phyloP scores from a whole-genome alignment of 2,888 invertebrate genomes.

The Glaucopsyche alexis region DNA sequence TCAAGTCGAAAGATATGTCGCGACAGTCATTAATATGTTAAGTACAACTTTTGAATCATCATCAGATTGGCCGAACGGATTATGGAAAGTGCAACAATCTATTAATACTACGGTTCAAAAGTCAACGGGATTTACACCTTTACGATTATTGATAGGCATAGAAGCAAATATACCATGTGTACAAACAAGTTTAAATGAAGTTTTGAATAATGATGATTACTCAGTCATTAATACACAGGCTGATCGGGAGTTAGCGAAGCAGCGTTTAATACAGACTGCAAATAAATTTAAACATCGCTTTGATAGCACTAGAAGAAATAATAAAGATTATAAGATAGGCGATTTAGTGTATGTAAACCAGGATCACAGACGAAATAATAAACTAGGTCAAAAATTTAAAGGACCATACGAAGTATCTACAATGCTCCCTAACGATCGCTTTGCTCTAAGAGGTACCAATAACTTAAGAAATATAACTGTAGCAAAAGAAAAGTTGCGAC shows the following conservation, averaged over 20 bases:
- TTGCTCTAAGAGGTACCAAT: background rate
- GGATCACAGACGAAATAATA: constrained; percentile 31
- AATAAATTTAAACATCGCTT: constrained; percentile 26
- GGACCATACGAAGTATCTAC: constrained; percentile 32
- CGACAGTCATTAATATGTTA: constrained; percentile 37
- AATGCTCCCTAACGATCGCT: background rate
- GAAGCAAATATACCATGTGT: constrained; percentile 37
- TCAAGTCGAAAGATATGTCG: constrained; percentile 36
- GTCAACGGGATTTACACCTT: constrained; percentile 41
- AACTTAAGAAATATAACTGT: too few relatives aligned
- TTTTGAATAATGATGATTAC: constrained; percentile 1
- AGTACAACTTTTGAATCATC: constrained; percentile 32
- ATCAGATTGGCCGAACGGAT: constrained; percentile 39
- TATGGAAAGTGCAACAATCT: constrained; percentile 41
- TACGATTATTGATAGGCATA: constrained; percentile 36
- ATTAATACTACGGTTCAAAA: constrained; percentile 43
- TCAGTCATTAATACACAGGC: background rate
- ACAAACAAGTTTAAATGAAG: constrained; percentile 27
- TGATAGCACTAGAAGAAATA: constrained; percentile 17
- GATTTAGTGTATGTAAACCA: constrained; percentile 31
- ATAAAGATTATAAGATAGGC: constrained; percentile 14
- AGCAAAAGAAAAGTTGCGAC: too few relatives aligned
- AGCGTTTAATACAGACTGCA: background rate
- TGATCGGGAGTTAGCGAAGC: constrained; percentile 27
- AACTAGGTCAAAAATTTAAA: constrained; percentile 33